Evolutionary conservation across 2,797 vertebrate genomes (phyloP).

Genomic region (Sebastiscus albofasciatus): DNA sequence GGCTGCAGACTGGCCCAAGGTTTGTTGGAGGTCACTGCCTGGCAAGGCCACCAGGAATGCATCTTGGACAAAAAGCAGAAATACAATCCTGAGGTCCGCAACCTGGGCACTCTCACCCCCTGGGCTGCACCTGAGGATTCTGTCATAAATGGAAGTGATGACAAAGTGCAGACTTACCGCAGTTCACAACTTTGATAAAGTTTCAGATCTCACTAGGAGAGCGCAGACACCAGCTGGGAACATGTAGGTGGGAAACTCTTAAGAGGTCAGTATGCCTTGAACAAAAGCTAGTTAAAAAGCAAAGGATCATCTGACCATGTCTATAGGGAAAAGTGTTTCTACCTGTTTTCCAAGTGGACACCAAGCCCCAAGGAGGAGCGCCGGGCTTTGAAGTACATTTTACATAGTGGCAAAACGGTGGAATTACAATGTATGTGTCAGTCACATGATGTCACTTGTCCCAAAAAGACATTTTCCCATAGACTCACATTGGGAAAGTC

Average conservation of each 20-base stretch:
- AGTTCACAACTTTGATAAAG: neutral
- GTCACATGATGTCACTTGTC: too few species aligned
- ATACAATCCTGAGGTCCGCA: neutral
- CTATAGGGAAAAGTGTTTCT: too few species aligned
- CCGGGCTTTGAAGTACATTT: too few species aligned
- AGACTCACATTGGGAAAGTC: too few species aligned
- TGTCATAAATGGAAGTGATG: neutral
- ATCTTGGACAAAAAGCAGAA: neutral
- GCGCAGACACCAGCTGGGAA: neutral
- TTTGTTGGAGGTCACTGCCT: neutral
- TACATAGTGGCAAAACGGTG: too few species aligned
- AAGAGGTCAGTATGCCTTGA: neutral
- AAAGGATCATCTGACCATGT: too few species aligned
- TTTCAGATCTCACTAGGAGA: neutral
- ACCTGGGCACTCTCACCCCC: neutral
- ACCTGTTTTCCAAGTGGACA: too few species aligned
- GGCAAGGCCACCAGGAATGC: neutral
- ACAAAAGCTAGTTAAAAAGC: neutral
- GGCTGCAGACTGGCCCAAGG: neutral
- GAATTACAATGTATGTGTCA: too few species aligned
- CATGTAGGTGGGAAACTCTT: neutral
- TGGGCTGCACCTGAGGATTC: neutral
- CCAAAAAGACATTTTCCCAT: too few species aligned
- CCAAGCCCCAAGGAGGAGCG: too few species aligned
- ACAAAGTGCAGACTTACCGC: neutral